Conservation (phyloP, 2,113 vertebrate species). For the Oceanites oceanicus region DNA sequence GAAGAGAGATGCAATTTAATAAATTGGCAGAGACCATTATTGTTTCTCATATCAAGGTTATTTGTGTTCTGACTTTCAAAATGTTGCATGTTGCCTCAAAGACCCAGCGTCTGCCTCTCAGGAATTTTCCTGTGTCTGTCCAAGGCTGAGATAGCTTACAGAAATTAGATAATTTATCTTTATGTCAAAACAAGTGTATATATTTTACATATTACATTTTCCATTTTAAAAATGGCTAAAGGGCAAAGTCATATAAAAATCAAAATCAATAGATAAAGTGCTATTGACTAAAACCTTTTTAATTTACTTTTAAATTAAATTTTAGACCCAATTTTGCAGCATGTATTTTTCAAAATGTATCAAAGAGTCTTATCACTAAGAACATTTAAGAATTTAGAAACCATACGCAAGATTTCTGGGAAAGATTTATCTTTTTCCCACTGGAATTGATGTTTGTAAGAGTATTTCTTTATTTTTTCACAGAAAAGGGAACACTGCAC, state of each 20-base stretch:
- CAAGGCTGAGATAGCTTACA: conserved; percentile 33
- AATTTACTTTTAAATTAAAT: neutral
- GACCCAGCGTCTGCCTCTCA: conserved; percentile 1
- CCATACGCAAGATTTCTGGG: neutral
- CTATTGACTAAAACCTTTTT: neutral
- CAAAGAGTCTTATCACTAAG: neutral
- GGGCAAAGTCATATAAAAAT: conserved; percentile 11
- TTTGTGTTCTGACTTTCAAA: conserved; percentile 49
- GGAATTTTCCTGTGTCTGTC: neutral
- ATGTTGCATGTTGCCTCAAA: neutral
- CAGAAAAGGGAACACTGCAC: neutral
- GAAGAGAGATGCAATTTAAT: neutral
- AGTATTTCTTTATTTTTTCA: neutral
- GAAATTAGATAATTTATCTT: conserved; percentile 56
- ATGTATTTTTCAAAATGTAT: neutral
- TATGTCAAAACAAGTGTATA: conserved; percentile 29
- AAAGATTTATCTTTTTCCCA: neutral
- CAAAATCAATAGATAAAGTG: neutral
- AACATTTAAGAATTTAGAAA: neutral
- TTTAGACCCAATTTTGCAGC: neutral
- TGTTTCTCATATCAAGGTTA: conserved; percentile 11
- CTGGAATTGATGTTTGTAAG: neutral
- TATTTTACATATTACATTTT: conserved; percentile 47
- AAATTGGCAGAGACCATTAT: conserved; percentile 16
- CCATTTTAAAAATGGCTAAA: conserved; percentile 26